These are phyloP conservation scores for Burhinus oedicnemus DNA, from an alignment of 2,113 vertebrate genomes.

Conservation along the genomic window DNA sequence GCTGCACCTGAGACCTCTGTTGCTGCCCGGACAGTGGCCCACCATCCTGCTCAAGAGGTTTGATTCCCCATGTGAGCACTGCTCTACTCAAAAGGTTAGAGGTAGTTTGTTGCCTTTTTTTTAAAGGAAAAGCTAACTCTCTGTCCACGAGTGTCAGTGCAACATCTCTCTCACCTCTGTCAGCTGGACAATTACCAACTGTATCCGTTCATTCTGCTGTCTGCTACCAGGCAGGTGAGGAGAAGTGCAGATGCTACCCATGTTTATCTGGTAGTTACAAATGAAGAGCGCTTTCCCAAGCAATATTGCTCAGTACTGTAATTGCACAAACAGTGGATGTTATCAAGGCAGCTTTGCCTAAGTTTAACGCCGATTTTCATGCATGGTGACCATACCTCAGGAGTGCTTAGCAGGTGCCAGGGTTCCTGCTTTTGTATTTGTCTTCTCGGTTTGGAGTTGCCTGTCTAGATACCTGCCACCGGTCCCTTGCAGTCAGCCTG, in stretches of 20 bases:
- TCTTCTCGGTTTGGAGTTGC: background rate
- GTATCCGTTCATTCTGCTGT: background rate
- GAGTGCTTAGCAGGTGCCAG: background rate
- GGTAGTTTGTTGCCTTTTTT: background rate
- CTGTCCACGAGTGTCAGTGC: background rate
- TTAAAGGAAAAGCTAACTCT: background rate
- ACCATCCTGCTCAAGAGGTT: background rate
- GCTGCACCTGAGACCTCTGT: background rate
- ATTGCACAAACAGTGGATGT: background rate
- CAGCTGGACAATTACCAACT: rapidly evolving
- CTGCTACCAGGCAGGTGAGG: background rate
- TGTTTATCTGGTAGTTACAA: background rate
- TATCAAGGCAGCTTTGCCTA: background rate
- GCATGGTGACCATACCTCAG: background rate
- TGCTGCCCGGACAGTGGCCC: background rate
- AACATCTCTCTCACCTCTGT: background rate
- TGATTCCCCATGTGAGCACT: background rate
- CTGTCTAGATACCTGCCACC: rapidly evolving
- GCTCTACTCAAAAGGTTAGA: background rate
- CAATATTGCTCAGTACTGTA: too few relatives aligned
- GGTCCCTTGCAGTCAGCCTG: background rate
- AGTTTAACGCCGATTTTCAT: background rate
- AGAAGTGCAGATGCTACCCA: background rate
- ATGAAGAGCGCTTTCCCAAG: background rate
- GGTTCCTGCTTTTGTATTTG: background rate